These are phyloP conservation scores for Ochlodes sylvanus DNA, from an alignment of 2,888 invertebrate species.

Conservation along the genomic window DNA sequence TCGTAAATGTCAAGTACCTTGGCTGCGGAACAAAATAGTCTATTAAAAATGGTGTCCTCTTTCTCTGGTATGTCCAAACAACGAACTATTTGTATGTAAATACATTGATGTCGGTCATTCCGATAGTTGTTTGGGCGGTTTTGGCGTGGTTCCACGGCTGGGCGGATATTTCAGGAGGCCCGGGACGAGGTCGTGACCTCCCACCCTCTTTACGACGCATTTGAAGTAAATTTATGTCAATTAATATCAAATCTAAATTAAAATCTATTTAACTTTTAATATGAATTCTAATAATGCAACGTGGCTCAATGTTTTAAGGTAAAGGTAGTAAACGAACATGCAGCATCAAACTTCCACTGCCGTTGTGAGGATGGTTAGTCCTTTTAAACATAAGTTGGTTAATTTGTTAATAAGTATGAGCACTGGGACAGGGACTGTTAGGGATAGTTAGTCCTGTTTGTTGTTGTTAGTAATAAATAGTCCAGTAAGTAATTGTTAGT, in stretches of 20 bases:
- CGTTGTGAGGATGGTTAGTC: too few relatives aligned
- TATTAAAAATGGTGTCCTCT: constrained; percentile 11
- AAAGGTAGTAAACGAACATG: too few relatives aligned
- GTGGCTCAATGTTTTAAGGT: too few relatives aligned
- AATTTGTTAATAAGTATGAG: too few relatives aligned
- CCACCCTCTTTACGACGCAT: constrained; percentile 47
- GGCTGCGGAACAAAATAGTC: not conserved
- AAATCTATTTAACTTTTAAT: too few relatives aligned
- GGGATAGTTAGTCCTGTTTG: too few relatives aligned
- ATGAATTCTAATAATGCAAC: too few relatives aligned
- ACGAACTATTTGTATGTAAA: constrained; percentile 25
- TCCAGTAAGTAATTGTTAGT: too few relatives aligned
- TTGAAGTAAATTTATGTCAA: constrained; percentile 33
- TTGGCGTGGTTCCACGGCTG: constrained; percentile 65
- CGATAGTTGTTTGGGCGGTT: constrained; percentile 41
- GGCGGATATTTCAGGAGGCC: constrained; percentile 61
- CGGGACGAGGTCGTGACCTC: constrained; percentile 67
- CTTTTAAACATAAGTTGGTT: too few relatives aligned
- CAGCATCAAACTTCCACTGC: too few relatives aligned
- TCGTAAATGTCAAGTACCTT: constrained; percentile 1
- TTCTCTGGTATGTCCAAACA: constrained; percentile 27
- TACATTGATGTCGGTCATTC: constrained; percentile 33
- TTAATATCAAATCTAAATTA: constrained; percentile 8
- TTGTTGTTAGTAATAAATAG: too few relatives aligned
- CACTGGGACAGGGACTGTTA: too few relatives aligned